phyloP scores from a whole-genome alignment of 1,140 invertebrate genomes.

The Eubasilissa regina region DNA sequence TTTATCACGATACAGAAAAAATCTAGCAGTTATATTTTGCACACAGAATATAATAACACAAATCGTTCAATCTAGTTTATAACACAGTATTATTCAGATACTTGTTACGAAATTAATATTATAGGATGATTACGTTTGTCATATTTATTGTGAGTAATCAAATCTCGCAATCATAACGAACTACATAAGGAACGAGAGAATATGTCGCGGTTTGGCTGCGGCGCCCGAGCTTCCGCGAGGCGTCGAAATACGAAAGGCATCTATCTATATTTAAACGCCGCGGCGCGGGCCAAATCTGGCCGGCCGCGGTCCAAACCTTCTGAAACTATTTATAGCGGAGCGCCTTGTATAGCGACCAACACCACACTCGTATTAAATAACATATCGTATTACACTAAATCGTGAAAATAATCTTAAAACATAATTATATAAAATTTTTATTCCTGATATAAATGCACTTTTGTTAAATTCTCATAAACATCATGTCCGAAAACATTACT shows the following conservation, averaged over 20 bases:
- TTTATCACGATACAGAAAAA: no score
- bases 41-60: no score
- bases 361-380: constrained; percentile 55
- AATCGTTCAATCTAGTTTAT: no score
- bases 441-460: background rate
- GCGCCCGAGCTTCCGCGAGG: constrained; percentile 12
- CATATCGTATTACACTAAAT: constrained; percentile 50
- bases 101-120: no score
- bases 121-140: no score
- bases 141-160: no score
- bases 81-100: no score
- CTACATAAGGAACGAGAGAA: no score
- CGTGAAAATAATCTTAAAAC: background rate
- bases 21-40: no score
- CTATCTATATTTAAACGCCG: constrained; percentile 58
- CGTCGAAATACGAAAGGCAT: constrained; percentile 38
- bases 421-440: background rate
- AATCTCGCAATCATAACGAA: no score
- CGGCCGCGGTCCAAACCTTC: constrained; percentile 30
- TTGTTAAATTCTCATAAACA: no score
- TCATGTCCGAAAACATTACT: no score
- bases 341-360: constrained; percentile 57
- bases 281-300: constrained; percentile 57
- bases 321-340: constrained; percentile 50
- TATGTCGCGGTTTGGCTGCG: background rate